phyloP scores from a whole-genome alignment of 2,113 vertebrate species.

The Mugil cephalus region DNA sequence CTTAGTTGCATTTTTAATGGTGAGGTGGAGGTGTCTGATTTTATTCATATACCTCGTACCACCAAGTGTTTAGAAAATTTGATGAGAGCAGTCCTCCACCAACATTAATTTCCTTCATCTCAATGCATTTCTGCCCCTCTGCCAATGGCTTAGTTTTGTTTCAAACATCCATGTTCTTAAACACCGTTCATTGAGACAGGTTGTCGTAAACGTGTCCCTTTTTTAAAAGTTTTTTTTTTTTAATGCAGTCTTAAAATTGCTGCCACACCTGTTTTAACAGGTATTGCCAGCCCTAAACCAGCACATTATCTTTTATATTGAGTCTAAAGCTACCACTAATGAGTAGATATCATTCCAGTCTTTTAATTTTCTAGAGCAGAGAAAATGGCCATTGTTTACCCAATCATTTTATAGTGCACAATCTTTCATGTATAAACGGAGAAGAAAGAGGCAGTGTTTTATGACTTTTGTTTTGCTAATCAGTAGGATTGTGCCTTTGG shows the following conservation, averaged over 20 bases:
- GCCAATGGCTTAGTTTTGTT: slow-evolving; percentile 67
- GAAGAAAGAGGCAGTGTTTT: slow-evolving; percentile 81
- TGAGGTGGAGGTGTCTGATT: slow-evolving; percentile 47
- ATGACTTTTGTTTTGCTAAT: slow-evolving; percentile 83
- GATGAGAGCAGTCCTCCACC: slow-evolving; percentile 48
- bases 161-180: slow-evolving; percentile 63
- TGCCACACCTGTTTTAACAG: slow-evolving; percentile 44
- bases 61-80: slow-evolving; percentile 22
- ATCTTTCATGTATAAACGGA: slow-evolving; percentile 79
- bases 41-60: background rate
- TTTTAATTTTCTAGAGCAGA: slow-evolving; percentile 58
- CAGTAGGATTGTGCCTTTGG: slow-evolving; percentile 87
- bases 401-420: slow-evolving; percentile 76
- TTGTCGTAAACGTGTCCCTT: slow-evolving; percentile 42
- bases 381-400: slow-evolving; percentile 71
- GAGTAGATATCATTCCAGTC: slow-evolving; percentile 70
- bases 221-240: slow-evolving; percentile 28
- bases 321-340: slow-evolving; percentile 54
- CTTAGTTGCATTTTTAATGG: background rate
- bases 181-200: slow-evolving; percentile 59
- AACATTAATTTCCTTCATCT: slow-evolving; percentile 38
- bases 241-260: slow-evolving; percentile 39
- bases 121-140: slow-evolving; percentile 43
- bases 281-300: slow-evolving; percentile 64
- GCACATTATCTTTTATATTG: slow-evolving; percentile 67